These are phyloP conservation scores for Betta splendens DNA, from an alignment of 2,797 vertebrate species.

Conservation along the genomic window DNA sequence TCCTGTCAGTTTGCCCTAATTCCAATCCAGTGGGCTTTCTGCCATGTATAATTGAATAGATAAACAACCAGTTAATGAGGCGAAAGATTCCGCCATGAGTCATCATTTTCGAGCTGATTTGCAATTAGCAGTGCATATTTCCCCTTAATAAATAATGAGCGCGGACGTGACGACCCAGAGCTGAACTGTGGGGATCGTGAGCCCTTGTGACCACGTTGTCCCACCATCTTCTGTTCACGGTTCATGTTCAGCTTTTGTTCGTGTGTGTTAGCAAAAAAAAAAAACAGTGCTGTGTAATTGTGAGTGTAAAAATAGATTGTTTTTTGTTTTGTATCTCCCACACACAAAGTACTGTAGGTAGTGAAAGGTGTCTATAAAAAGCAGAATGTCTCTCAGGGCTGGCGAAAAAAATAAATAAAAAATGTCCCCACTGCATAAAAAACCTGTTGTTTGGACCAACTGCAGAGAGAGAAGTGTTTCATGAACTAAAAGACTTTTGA, in stretches of 20 bases:
- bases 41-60: slow-evolving; percentile 69
- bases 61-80: slow-evolving; percentile 68
- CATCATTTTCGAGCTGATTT: slow-evolving; percentile 71
- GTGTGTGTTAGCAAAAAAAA: background rate
- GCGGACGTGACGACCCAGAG: slow-evolving; percentile 39
- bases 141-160: slow-evolving; percentile 63
- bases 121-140: slow-evolving; percentile 64
- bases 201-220: too few species aligned
- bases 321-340: background rate
- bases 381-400: background rate
- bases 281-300: too few species aligned
- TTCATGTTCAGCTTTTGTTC: too few species aligned
- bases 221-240: too few species aligned
- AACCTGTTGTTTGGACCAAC: slow-evolving; percentile 29
- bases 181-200: slow-evolving; percentile 51
- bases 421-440: slow-evolving; percentile 2
- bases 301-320: background rate
- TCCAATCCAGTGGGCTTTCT: slow-evolving; percentile 34
- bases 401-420: background rate
- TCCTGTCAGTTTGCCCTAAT: slow-evolving; percentile 43
- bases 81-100: slow-evolving; percentile 55
- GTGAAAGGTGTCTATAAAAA: background rate
- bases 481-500: background rate
- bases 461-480: slow-evolving; percentile 22
- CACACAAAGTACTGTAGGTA: background rate